Percentiles rank a stretch among this genome's conserved stretches.
Evolutionary conservation across 2,113 vertebrate species (phyloP).

Genomic region (Corydoras maculifer): DNA sequence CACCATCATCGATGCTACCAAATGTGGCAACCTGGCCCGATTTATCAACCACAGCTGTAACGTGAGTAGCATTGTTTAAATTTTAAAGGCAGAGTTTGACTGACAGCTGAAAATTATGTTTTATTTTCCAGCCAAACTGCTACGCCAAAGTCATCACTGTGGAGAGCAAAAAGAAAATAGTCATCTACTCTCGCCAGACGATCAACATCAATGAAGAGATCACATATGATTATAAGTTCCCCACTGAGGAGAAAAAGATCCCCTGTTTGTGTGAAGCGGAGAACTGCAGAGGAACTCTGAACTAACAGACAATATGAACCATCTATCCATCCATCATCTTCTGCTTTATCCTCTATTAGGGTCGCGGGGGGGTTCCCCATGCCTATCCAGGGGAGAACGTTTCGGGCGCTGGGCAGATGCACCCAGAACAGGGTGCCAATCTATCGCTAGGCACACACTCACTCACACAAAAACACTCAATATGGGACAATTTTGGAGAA

Average conservation of each 20-base stretch:
- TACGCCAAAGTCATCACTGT: conserved; percentile 97
- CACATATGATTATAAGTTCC: conserved; percentile 98
- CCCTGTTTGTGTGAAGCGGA: conserved; percentile 92
- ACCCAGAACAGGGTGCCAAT: too few relatives aligned
- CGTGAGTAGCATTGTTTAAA: conserved; percentile 64
- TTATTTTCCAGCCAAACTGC: conserved; percentile 83
- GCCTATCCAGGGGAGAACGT: too few relatives aligned
- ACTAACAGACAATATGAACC: conserved; percentile 55
- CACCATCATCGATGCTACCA: conserved; percentile 96
- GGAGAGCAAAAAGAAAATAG: conserved; percentile 96
- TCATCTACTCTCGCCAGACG: conserved; percentile 95
- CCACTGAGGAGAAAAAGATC: conserved; percentile 96
- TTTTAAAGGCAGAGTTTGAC: not conserved
- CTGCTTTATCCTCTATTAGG: too few relatives aligned
- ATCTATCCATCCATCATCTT: too few relatives aligned
- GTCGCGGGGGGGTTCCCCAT: too few relatives aligned
- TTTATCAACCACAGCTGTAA: conserved; percentile 99
- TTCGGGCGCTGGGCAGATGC: too few relatives aligned
- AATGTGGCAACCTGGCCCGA: conserved; percentile 87
- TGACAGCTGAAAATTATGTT: not conserved
- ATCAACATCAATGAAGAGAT: conserved; percentile 92
- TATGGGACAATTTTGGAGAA: too few relatives aligned
- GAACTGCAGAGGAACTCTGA: conserved; percentile 90
- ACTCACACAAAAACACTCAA: too few relatives aligned
- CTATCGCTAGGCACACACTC: too few relatives aligned